Evolutionary conservation across 2,113 vertebrate genomes (phyloP).

Genomic region (Nyctibius bracteatus): DNA sequence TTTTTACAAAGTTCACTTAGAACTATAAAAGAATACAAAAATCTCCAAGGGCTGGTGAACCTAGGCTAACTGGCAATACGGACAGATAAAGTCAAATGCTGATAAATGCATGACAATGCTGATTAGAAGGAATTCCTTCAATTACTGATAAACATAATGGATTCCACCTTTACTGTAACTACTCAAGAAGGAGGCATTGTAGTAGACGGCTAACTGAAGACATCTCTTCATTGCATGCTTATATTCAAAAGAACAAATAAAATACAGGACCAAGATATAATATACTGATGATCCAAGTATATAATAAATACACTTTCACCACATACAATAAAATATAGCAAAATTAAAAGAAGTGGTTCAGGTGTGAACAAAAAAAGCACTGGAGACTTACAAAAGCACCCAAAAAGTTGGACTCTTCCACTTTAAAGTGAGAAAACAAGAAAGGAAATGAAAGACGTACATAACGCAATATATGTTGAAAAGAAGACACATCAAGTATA

Average conservation of each 20-base stretch:
- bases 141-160: not conserved
- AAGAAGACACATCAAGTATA: not conserved
- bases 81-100: not conserved
- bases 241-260: not conserved
- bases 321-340: not conserved
- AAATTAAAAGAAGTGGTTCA: not conserved
- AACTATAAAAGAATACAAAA: not conserved
- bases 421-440: not conserved
- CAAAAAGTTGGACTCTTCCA: not conserved
- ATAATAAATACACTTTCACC: not conserved
- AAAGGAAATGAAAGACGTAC: not conserved
- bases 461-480: not conserved
- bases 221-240: not conserved
- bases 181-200: not conserved
- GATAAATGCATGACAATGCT: not conserved
- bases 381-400: not conserved
- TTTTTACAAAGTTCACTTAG: not conserved
- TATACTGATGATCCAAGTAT: not conserved
- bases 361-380: not conserved
- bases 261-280: not conserved
- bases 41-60: not conserved
- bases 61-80: not conserved
- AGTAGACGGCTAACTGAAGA: not conserved
- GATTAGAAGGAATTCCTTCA: not conserved
- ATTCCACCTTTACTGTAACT: not conserved